A percentile compares a stretch with the other conserved stretches of the same genome.
Conservation (phyloP, 1,140 invertebrate species). For the Tenebrio molitor region DNA sequence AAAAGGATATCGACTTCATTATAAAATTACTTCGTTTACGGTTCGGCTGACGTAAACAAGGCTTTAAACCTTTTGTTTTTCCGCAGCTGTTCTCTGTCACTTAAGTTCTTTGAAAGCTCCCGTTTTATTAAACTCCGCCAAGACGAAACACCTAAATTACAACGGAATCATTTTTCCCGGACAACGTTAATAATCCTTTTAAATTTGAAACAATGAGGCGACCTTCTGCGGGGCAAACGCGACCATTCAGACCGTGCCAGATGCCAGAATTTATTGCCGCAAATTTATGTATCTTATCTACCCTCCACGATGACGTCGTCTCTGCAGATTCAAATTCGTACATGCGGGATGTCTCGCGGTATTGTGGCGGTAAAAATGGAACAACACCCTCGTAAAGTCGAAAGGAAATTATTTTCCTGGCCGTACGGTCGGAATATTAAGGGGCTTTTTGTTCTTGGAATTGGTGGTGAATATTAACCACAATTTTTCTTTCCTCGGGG, state of each 20-base stretch:
- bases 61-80: conserved; percentile 35
- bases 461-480: conserved; percentile 1
- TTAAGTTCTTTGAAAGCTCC: conserved; percentile 29
- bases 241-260: conserved; percentile 1
- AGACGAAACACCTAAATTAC: conserved; percentile 13
- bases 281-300: conserved; percentile 31
- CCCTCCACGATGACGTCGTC: conserved; percentile 13
- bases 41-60: conserved; percentile 13
- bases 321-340: conserved; percentile 24
- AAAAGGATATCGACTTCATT: conserved; percentile 11
- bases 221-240: too few species aligned
- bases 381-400: conserved; percentile 19
- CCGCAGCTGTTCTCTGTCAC: conserved; percentile 27
- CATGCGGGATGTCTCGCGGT: neutral
- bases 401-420: conserved; percentile 25
- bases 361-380: conserved; percentile 28
- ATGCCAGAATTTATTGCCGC: conserved; percentile 16
- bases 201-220: conserved; percentile 8
- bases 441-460: neutral
- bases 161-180: neutral
- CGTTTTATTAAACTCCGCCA: conserved; percentile 14
- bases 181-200: conserved; percentile 20
- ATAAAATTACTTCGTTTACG: conserved; percentile 8
- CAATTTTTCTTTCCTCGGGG: neutral
- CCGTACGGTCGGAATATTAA: conserved; percentile 1